Evolutionary conservation across 2,888 invertebrate species (phyloP), one percentile per base, ranked within the genome.

Genomic region (Leptopilina syphax): DNA sequence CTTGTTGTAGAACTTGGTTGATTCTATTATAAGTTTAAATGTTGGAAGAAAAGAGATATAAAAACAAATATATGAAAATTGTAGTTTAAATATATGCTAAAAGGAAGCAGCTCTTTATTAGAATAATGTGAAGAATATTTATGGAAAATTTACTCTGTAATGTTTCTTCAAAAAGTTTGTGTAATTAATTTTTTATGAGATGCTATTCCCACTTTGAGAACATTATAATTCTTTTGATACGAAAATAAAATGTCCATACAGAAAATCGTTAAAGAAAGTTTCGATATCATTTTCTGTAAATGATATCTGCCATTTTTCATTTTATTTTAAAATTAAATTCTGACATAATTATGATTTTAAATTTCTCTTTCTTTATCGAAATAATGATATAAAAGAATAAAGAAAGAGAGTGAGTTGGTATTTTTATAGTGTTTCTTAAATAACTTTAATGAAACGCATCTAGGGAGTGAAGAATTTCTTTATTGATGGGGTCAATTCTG

Each of bases 141-240:
- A 63, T 18, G 63, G 63, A 63, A 63, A 63, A 24, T 18, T 63
- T 18, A 18, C 24, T 63, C 63, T 63, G 24, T 24, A 63, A 63
- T 9, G 18, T 18, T 63, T n/a, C 18, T n/a, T 8, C 8, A 24
- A 24, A 63, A 63, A 8, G n/a, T 63, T 60, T 63, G 9, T 7
- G 24, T 63, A 63, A 63, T 63, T 63, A 63, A 63, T 63, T 63
- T 63, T 63, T 63, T 63, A 63, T 63, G 24, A 60, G 7, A 50
- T 9, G 63, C 63, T 63, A 63, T 63, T 63, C 18, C 3, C 34
- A 63, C 63, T 63, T 63, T 63, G 9, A 24, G 63, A 63, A 24
- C 63, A 63, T 63, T 24, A 34, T 34, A 24, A 63, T 3, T 63
- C n/a, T 63, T 50, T 34, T 24, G 9, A 63, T 24, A 63, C 18